A percentile compares a stretch with the other conserved stretches of the same genome.
Conservation (phyloP, 35 echinoderm and acorn worm genomes). For the Stichopus chloronotus region DNA sequence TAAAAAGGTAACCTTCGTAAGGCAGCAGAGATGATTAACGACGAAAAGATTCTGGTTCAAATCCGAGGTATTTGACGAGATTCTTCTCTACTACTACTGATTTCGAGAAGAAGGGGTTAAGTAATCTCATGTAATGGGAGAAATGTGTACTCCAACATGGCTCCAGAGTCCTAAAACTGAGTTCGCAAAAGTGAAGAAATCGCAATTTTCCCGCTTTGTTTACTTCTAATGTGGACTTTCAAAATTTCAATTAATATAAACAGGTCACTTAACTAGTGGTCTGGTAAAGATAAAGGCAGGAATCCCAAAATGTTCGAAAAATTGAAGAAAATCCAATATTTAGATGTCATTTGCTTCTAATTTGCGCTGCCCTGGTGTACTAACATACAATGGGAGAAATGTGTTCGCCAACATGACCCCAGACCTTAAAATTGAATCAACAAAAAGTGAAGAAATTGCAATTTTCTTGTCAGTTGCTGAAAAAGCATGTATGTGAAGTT, state of each 20-base stretch:
- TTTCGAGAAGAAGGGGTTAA: too few relatives aligned
- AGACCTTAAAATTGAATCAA: not conserved
- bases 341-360: not conserved
- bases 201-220: not conserved
- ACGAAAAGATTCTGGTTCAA: not conserved
- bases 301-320: not conserved
- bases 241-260: not conserved
- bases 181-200: too few relatives aligned
- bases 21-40: not conserved
- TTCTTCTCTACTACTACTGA: too few relatives aligned
- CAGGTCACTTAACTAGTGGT: not conserved
- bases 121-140: too few relatives aligned
- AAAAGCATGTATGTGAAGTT: not conserved
- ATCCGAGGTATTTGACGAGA: too few relatives aligned
- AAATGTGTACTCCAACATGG: too few relatives aligned
- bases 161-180: too few relatives aligned
- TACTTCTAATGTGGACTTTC: not conserved
- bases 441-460: not conserved
- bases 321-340: constrained; percentile 24
- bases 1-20: too few relatives aligned
- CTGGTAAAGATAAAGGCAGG: not conserved
- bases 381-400: too few relatives aligned
- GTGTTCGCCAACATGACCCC: too few relatives aligned
- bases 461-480: not conserved
- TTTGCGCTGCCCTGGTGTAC: not conserved